Evolutionary conservation across 2,113 vertebrate species (phyloP), one percentile per base, ranked within the genome.

Genomic region (Excalfactoria chinensis): DNA sequence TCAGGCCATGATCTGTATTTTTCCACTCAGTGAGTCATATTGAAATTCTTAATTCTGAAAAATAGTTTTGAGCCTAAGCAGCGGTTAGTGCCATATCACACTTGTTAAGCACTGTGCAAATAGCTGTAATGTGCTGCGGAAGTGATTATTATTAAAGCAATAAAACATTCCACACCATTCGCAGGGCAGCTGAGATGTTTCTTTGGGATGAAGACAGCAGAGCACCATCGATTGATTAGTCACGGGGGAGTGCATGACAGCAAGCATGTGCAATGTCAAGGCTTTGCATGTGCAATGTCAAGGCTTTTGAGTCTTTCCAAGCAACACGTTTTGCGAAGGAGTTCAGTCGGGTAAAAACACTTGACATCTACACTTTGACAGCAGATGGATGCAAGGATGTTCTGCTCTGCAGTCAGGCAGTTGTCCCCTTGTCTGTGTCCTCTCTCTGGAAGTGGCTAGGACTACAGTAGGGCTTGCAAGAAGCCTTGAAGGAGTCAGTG

Each of bases 31-130:
- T 43, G n/a, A 92, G 53, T 66, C 17, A 4, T n/a, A 49, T 7
- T 88, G 84, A 69, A 79, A 72, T 78, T 71, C 73, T 88, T 71
- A 59, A 79, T 90, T 90, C 74, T 87, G 84, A 93, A 82, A 86
- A 55, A 41, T 1, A 1, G 6, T 13, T 93, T 94, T 86, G 63
- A 84, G 37, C 59, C 84, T 59, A 82, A 86, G 58, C 70, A 48
- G 77, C 32, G 28, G 44, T 76, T 92, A 72, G 30, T 92, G 84
- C 79, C 67, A 46, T 48, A 62, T 53, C 62, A 41, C 49, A 30
- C 70, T 90, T 62, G 43, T 58, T 81, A 84, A 88, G 32, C 44
- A 44, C 64, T 81, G 83, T 77, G 51, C 79, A 60, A 89, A 72
- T 60, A 84, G 74, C 62, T 69, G 49, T 49, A 73, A 82, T 44